Evolutionary conservation across 2,888 invertebrate species (phyloP).

Genomic region (Dascillus cervinus): DNA sequence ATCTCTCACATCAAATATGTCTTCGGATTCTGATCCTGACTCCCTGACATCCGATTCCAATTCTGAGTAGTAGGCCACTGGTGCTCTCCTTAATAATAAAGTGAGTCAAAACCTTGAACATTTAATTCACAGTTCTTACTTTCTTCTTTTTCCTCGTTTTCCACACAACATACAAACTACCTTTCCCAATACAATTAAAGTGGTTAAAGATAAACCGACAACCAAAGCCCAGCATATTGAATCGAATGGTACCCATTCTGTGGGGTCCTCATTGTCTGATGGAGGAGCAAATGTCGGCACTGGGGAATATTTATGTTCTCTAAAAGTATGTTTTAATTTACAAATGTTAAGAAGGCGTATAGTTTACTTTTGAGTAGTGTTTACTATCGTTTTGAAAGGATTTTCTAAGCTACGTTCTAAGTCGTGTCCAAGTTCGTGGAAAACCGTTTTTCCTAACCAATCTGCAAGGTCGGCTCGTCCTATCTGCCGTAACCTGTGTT

Average conservation of each 20-base stretch:
- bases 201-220: conserved; percentile 13
- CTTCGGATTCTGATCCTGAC: conserved; percentile 29
- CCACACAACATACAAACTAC: conserved; percentile 5
- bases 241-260: conserved; percentile 31
- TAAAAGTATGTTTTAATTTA: no score
- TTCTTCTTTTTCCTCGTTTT: conserved; percentile 5
- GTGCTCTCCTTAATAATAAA: conserved; percentile 13
- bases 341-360: conserved; percentile 4
- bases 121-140: background rate
- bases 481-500: conserved; percentile 51
- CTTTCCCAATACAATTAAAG: conserved; percentile 10
- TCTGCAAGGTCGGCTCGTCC: conserved; percentile 50
- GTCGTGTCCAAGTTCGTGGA: conserved; percentile 48
- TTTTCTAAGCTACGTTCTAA: conserved; percentile 29
- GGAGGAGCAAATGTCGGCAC: conserved; percentile 16
- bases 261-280: conserved; percentile 19
- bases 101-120: no score
- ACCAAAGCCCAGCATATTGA: conserved; percentile 22
- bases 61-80: conserved; percentile 18
- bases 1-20: conserved; percentile 31
- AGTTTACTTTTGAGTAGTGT: conserved; percentile 10
- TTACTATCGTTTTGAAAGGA: conserved; percentile 27
- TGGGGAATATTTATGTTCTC: conserved; percentile 5
- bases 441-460: conserved; percentile 53
- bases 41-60: conserved; percentile 15